Evolutionary conservation across 2,797 vertebrate genomes (phyloP), one percentile per base, ranked within the genome.

Genomic region (Squalus acanthias): DNA sequence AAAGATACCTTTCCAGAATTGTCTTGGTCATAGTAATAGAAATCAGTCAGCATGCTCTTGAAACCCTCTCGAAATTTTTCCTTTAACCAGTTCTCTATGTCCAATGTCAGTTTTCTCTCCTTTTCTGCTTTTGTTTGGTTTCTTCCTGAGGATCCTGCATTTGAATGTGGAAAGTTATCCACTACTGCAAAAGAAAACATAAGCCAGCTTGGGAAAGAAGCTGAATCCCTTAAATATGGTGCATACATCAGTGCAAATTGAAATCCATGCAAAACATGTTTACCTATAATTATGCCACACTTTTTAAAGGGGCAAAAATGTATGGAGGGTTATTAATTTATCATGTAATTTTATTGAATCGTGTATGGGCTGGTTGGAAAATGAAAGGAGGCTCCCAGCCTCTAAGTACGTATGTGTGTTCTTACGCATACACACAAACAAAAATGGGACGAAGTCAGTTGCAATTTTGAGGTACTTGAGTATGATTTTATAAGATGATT

Each of bases 61-160:
- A 93, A 96, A 72, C 96, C 96, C 69, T 96, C 96, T 63, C 96
- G 85, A 76, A 97, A 96, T 88, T 96, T 97, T 79, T 96, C 96
- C 69, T 96, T 97, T 79, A 97, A 95, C 97, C 97, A 96, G 95
- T 96, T 96, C 92, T 97, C 97, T 46, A 97, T 96, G 67, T 96
- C 96, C 69, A 97, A 70, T 0, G 96, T 96, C 69, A 96, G 4
- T 29, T 96, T 96, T 88, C 97, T 96, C n/a, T 97, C 96, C 57
- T 29, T 82, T 69, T 67, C 87, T 22, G 46, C 79, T 17, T 92
- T 96, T 9, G 96, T 95, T 13, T 3, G 70, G 15, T 12, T 94
- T 70, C 17, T 46, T 67, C 88, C 96, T 13, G 65, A n/a, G 50
- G 39, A 94, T 93, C 88, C 96, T 97, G 74, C 29, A 94, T 53